A percentile compares a stretch with the other conserved stretches of the same genome.
Evolutionary conservation across 2,113 vertebrate genomes (phyloP).

Genomic region (Stigmatopora nigra): DNA sequence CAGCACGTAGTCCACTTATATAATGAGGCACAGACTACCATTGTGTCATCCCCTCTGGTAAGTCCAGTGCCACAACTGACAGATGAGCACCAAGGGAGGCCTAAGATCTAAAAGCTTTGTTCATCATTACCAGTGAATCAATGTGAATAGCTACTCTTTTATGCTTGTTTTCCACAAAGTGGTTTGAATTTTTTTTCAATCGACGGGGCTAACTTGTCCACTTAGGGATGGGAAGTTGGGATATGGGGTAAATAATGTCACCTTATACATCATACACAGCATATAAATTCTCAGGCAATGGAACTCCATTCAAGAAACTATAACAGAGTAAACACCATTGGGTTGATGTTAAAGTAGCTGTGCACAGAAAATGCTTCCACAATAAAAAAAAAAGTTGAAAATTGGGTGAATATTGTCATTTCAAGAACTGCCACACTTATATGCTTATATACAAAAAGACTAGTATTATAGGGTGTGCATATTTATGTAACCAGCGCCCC

Average conservation of each 20-base stretch:
- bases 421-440: too few relatives aligned
- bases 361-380: too few relatives aligned
- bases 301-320: too few relatives aligned
- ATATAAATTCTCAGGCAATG: too few relatives aligned
- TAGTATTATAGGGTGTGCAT: background rate
- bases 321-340: too few relatives aligned
- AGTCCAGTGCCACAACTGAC: conserved; percentile 44
- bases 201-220: background rate
- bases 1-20: conserved; percentile 31
- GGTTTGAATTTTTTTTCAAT: background rate
- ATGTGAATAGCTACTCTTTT: conserved; percentile 12
- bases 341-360: too few relatives aligned
- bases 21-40: conserved; percentile 57
- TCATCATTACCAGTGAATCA: conserved; percentile 57
- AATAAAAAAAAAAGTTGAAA: too few relatives aligned
- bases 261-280: background rate
- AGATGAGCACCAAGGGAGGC: conserved; percentile 37
- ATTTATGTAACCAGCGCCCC: background rate
- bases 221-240: background rate
- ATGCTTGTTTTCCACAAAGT: background rate
- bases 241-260: background rate
- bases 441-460: too few relatives aligned
- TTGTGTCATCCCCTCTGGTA: conserved; percentile 33
- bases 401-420: too few relatives aligned
- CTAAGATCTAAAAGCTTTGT: conserved; percentile 47